Percentiles rank a stretch among this genome's conserved stretches.
Conservation (phyloP, 1,140 invertebrate species). For the Drosophila varians region DNA sequence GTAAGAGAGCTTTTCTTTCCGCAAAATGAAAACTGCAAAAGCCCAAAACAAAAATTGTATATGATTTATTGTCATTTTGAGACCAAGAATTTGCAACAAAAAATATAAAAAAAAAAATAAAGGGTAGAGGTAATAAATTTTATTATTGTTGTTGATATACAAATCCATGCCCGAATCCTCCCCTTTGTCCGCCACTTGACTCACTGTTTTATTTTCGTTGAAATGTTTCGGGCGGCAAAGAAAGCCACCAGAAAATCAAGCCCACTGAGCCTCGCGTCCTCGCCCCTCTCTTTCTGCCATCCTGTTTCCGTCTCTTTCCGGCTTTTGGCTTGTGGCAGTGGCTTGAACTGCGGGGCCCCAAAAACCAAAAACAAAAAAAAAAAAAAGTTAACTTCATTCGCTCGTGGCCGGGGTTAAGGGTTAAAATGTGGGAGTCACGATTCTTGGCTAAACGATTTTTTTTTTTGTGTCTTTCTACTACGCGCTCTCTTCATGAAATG, state of each 20-base stretch:
- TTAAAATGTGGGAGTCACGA: conserved; percentile 83
- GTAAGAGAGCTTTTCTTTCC: conserved; percentile 44
- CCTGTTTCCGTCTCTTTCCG: conserved; percentile 1
- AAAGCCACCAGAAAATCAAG: conserved; percentile 59
- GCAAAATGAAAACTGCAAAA: conserved; percentile 24
- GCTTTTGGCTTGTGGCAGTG: conserved; percentile 31
- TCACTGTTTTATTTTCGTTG: conserved; percentile 41
- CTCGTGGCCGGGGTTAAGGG: conserved; percentile 80
- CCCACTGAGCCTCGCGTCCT: conserved; percentile 6
- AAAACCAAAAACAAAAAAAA: conserved; percentile 6
- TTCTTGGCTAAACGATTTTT: conserved; percentile 68
- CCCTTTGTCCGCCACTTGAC: conserved; percentile 11
- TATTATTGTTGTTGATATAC: conserved; percentile 78
- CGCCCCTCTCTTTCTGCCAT: conserved; percentile 1
- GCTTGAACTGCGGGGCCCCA: conserved; percentile 31
- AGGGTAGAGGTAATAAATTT: conserved; percentile 76
- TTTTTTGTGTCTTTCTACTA: conserved; percentile 54
- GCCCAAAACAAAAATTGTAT: conserved; percentile 51
- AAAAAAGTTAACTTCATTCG: conserved; percentile 70
- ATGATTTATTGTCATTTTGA: conserved; percentile 83
- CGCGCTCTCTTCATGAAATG: conserved; percentile 70
- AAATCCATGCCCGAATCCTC: conserved; percentile 4
- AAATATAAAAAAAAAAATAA: conserved; percentile 11
- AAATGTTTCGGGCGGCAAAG: conserved; percentile 42
- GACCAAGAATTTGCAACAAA: conserved; percentile 72